These are phyloP conservation scores for Acrocephalus kingi DNA, from an alignment of 2,113 vertebrate genomes.

Conservation along the genomic window DNA sequence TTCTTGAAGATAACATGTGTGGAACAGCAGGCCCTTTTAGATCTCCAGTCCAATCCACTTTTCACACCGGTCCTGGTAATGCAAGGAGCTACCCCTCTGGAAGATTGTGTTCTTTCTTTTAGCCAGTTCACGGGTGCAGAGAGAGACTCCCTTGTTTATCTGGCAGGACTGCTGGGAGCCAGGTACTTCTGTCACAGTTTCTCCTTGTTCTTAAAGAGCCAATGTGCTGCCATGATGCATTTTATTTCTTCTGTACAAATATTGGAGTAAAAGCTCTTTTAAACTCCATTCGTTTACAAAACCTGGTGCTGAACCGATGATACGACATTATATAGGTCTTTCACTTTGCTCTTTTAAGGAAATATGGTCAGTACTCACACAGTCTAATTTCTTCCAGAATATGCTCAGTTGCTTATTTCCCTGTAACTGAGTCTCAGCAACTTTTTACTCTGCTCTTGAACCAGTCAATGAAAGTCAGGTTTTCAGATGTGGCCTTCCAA, in stretches of 20 bases:
- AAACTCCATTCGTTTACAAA: neutral
- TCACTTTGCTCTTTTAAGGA: neutral
- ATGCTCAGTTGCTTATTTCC: neutral
- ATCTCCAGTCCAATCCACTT: conserved; percentile 83
- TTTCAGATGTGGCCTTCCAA: neutral
- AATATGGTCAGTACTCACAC: neutral
- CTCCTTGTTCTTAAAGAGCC: neutral
- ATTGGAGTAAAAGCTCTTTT: neutral
- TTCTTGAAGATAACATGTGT: conserved; percentile 85
- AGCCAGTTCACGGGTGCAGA: conserved; percentile 93
- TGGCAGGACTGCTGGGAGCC: conserved; percentile 89
- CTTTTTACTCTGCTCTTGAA: neutral
- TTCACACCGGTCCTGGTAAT: conserved; percentile 88
- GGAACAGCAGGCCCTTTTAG: conserved; percentile 84
- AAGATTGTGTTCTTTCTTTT: conserved; percentile 88
- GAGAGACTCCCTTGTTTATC: conserved; percentile 87
- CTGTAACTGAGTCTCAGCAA: neutral
- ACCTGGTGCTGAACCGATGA: neutral
- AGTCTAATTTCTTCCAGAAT: neutral
- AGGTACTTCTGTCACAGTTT: conserved; percentile 70
- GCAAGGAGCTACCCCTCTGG: conserved; percentile 83
- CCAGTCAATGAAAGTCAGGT: neutral
- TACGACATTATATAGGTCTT: neutral
- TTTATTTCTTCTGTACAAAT: neutral
- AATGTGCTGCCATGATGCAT: neutral